Base-by-base conservation (phyloP, 1,140 invertebrate genomes). In the Cydia strobilella region DNA sequence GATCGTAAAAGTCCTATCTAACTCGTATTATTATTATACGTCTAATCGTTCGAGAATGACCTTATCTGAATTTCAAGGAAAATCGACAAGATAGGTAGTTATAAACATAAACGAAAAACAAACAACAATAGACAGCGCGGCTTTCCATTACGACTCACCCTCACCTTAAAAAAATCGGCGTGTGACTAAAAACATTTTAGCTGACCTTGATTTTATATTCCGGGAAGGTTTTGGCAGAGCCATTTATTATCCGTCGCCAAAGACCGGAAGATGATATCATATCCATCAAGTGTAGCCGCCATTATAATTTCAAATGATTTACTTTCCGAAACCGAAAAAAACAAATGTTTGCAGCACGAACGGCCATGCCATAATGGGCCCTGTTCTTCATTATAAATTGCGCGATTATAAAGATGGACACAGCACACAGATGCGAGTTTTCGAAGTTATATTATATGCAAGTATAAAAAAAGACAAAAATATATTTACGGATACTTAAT, bases 271-370 rank as follows among this genome's bases (percentile, higher is more conserved):
- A 69, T 69, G 81, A 79, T 62, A 69, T 78, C 74, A 75, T 80
- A 86, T 84, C 85, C 85, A 89, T 87, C 84, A 84, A 76, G 84
- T 82, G 85, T 80, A 81, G 77, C 71, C 71, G 76, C 80, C 80
- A 86, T 78, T 78, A 78, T 78, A 83, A 86, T 82, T 85, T 82
- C 77, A 86, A 84, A 83, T 80, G 82, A 84, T 84, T 82, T 80
- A 85, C 80, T 80, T 79, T 71, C 72, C n/a, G n/a, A 75, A 63
- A 75, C 76, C 72, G 78, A 78, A 81, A 74, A 69, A 79, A 74
- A 59, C 73, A 80, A 80, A 78, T 77, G 75, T 73, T 79, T 74
- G n/a, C 23, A 76, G 27, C 54, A 27, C n/a, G 54, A 74, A 18
- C 42, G 74, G 63, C 54, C 72, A 74, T 71, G 74, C 71, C 72